These are phyloP conservation scores for Limnodromus scolopaceus DNA, from an alignment of 2,797 vertebrate species.

Conservation along the genomic window DNA sequence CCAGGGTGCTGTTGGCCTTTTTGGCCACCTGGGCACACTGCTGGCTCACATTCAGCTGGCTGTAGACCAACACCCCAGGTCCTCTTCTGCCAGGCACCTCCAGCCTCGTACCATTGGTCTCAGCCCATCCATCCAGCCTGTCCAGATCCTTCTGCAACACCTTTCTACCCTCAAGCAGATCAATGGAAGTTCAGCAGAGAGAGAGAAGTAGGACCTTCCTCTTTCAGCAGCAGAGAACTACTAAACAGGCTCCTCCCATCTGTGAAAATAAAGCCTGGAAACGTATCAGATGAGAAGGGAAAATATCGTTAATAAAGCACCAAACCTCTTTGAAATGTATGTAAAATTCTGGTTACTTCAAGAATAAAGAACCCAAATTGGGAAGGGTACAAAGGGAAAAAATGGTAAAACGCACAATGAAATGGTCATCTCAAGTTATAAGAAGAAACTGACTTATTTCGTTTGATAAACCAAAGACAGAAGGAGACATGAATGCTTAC, in stretches of 20 bases:
- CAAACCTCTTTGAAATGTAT: neutral
- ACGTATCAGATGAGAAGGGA: neutral
- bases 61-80: neutral
- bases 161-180: neutral
- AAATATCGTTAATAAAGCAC: neutral
- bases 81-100: neutral
- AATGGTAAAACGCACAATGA: fast-evolving
- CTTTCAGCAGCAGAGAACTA: neutral
- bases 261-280: neutral
- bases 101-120: neutral
- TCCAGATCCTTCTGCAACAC: neutral
- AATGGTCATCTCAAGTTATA: neutral
- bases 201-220: neutral
- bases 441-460: neutral
- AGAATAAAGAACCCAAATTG: neutral
- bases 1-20: neutral
- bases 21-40: neutral
- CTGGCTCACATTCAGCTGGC: neutral
- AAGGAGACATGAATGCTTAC: neutral
- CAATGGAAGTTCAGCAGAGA: neutral
- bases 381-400: neutral
- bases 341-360: neutral
- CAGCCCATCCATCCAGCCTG: no score
- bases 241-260: neutral
- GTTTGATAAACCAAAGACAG: neutral